Conservation (phyloP, 1,140 invertebrate genomes). For the Ceratina japonica region DNA sequence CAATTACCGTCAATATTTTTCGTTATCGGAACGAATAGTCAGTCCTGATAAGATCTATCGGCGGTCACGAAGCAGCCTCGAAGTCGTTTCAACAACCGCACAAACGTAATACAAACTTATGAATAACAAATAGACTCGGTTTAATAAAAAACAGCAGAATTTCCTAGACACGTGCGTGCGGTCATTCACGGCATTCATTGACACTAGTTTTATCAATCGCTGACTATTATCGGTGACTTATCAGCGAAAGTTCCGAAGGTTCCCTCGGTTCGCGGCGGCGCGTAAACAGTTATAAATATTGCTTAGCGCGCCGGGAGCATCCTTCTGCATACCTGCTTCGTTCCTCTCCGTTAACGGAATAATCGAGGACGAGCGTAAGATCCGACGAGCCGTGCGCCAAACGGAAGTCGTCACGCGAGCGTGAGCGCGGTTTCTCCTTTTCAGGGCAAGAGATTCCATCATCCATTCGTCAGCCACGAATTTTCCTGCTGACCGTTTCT, state of each 20-base stretch:
- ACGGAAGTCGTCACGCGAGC: neutral
- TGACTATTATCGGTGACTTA: neutral
- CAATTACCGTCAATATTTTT: too few relatives aligned
- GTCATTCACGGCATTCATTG: too few relatives aligned
- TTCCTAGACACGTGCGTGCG: too few relatives aligned
- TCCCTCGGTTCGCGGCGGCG: neutral
- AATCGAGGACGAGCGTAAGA: conserved; percentile 7
- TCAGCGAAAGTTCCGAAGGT: neutral
- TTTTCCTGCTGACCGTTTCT: neutral
- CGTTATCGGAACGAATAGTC: too few relatives aligned
- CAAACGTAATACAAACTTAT: too few relatives aligned
- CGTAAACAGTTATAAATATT: neutral
- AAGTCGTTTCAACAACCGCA: too few relatives aligned
- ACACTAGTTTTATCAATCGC: too few relatives aligned
- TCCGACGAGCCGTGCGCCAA: neutral
- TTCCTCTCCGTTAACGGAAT: neutral
- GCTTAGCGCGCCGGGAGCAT: neutral
- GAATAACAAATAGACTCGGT: too few relatives aligned
- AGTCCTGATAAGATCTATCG: too few relatives aligned
- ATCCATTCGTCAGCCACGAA: neutral
- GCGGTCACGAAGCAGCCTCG: too few relatives aligned
- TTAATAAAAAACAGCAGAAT: too few relatives aligned
- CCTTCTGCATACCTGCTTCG: neutral
- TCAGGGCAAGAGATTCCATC: neutral
- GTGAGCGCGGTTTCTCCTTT: neutral